Base-by-base conservation (phyloP, 2,888 invertebrate genomes). In the Gymnosoma rotundatum region DNA sequence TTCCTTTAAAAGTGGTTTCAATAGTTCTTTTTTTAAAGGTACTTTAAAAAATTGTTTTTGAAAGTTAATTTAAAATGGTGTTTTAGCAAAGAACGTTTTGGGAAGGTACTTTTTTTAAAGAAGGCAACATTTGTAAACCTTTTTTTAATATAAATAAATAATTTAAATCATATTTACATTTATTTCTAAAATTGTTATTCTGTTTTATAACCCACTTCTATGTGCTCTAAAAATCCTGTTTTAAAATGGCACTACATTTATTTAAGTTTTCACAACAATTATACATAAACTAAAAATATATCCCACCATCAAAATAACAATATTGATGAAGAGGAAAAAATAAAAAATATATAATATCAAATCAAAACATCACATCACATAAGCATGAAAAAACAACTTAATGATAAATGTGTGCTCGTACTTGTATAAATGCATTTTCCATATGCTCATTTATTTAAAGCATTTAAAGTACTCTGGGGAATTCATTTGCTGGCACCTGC, bases 401-500 rank as follows among this genome's bases (percentile, higher is more conserved):
- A 52, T 52, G 18, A 52, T 18, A 38, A 38, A 52, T 36, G 20
- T 52, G 36, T 36, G 12, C 18, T 66, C 9, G 1, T 3, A 18
- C 32, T 66, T 9, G 5, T 3, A 20, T 18, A 60, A 72, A 72
- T 60, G 70, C 70, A 60, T 60, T 58, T 70, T 10, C 70, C 25
- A 32, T 32, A 69, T 21, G 14, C 18, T 67, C 36, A 69, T 56
- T 70, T 45, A 38, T 58, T 25, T 45, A 45, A 42, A 56, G 42
- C 21, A 70, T 48, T 72, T 20, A 60, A n/a, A n/a, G 18, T 18
- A 48, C 60, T 16, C 8, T 32, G 32, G 70, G 32, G 70, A 32
- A 60, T 72, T 48, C 48, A 48, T 16, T 60, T 32, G 45, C 50
- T 52, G 2, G 8, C n/a, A 18, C 2, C 14, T 9, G 18, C 48